A percentile compares a stretch with the other conserved stretches of the same genome.
Evolutionary conservation across 2,888 invertebrate genomes (phyloP).

Genomic region (Nemotelus nigrinus): DNA sequence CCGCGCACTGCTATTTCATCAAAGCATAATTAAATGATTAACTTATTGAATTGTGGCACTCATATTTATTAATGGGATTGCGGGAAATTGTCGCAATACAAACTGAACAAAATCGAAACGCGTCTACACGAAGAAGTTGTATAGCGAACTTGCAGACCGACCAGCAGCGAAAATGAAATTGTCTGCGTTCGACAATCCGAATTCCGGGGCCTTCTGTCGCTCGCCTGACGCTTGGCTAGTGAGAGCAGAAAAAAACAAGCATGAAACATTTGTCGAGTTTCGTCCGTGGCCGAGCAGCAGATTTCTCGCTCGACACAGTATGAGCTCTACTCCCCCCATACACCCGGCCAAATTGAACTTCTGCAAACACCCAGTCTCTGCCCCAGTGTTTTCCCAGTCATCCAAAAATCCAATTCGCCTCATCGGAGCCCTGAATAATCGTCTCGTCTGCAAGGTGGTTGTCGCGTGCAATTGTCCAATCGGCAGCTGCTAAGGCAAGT

Average conservation of each 20-base stretch:
- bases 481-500: no score
- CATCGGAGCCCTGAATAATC: neutral
- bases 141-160: neutral
- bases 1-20: conserved; percentile 2
- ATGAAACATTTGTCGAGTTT: no score
- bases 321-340: no score
- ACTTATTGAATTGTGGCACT: conserved; percentile 27
- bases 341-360: neutral
- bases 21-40: conserved; percentile 25
- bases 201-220: neutral
- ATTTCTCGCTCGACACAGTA: neutral
- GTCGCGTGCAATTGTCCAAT: neutral
- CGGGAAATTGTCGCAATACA: no score
- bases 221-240: no score
- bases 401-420: no score
- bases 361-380: neutral
- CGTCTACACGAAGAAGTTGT: conserved; percentile 29
- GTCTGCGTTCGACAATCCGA: neutral
- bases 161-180: neutral
- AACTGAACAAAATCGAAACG: neutral
- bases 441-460: conserved; percentile 10
- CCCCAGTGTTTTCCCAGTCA: no score
- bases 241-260: no score
- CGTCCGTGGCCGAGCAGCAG: neutral
- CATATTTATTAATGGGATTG: conserved; percentile 15